Base-by-base conservation (phyloP, 2,888 invertebrate genomes). In the Cyaniris semiargus region DNA sequence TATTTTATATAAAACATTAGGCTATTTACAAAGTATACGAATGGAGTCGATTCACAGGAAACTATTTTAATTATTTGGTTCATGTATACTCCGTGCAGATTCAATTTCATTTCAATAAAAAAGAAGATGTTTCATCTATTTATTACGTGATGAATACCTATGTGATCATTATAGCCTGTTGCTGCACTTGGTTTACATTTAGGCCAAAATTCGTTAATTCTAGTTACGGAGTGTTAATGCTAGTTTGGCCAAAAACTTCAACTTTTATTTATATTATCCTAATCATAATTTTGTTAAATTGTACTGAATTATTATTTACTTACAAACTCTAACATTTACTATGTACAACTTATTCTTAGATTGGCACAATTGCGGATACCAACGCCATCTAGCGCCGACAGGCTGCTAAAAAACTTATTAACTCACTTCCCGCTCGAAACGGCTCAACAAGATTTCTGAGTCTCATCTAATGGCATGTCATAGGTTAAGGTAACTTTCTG, bases 1-100 rank as follows among this genome's bases (percentile, higher is more conserved):
- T 82, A 79, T 83, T 83, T 81, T 82, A 80, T 82, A 83, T 21
- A 80, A 82, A 83, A 81, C 83, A 82, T 72, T 78, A 34, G 78
- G 58, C 58, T 79, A 82, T 82, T 75, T 81, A 82, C 82, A 81
- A 78, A 66, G 76, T 76, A n/a, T 27, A 44, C 44, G 6, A 72
- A 34, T 31, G n/a, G 56, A 8, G 27, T 27, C 58, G 38, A 23
- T 76, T 21, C 60, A 44, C 18, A 5, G 60, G 10, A 7, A 56
- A 23, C n/a, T 27, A 56, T 18, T 53, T 53, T 15, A 53, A 53
- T 53, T 53, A 53, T 53, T 18, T 53, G 18, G 5, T 53, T 53
- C 53, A 18, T 18, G 1, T 5, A 48, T 48, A 48, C 15, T 3
- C 48, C 3, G 13, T 15, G 48, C 48, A 1, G 15, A 53, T 15